phyloP scores from a whole-genome alignment of 2,113 vertebrate genomes.

The Herpetotheres cachinnans region DNA sequence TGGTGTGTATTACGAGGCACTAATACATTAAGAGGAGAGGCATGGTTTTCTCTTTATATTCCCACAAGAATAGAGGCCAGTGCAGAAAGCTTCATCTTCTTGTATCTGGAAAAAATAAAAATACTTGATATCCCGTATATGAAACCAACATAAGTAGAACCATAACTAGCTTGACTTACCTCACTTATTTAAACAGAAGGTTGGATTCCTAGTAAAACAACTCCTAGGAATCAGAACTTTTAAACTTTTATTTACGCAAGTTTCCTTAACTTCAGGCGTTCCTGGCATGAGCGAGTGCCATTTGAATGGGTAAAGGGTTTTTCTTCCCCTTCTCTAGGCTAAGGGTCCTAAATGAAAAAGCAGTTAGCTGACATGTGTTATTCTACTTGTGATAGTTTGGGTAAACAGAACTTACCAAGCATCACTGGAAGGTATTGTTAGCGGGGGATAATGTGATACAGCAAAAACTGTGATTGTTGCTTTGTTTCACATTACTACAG shows the following conservation, averaged over 20 bases:
- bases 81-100: slow-evolving; percentile 53
- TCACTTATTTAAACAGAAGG: slow-evolving; percentile 38
- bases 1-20: slow-evolving; percentile 71
- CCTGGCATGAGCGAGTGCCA: neutral
- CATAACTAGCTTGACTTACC: slow-evolving; percentile 20
- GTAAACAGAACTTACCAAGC: slow-evolving; percentile 37
- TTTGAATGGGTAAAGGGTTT: neutral
- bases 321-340: neutral
- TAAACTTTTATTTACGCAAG: neutral
- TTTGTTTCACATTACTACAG: slow-evolving; percentile 33
- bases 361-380: slow-evolving; percentile 35
- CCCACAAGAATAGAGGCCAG: slow-evolving; percentile 56
- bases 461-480: neutral
- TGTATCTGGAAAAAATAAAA: slow-evolving; percentile 70
- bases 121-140: slow-evolving; percentile 15
- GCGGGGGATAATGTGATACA: neutral
- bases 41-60: slow-evolving; percentile 67
- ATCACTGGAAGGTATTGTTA: slow-evolving; percentile 17
- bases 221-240: slow-evolving; percentile 11
- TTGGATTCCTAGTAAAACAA: slow-evolving; percentile 31
- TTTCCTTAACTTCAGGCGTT: slow-evolving; percentile 10
- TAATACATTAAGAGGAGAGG: slow-evolving; percentile 65
- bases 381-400: slow-evolving; percentile 12
- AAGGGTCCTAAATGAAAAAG: neutral
- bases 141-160: slow-evolving; percentile 42